Base-by-base conservation (phyloP, 2,888 invertebrate species). In the Imbricaverruca yamaguchii region DNA sequence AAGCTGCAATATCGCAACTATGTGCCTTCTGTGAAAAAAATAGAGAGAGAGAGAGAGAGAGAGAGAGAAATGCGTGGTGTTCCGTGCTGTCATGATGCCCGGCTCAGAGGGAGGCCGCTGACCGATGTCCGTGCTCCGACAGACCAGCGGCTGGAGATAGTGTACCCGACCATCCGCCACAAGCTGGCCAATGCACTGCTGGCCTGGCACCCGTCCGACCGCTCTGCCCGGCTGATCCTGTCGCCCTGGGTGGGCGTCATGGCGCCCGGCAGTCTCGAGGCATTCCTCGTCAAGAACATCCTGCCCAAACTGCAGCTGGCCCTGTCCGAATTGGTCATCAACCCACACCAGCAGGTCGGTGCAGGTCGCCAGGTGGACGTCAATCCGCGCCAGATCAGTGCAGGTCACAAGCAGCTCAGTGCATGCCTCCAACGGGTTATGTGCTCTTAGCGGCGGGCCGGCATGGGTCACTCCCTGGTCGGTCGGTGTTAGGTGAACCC, bases 181-280 rank as follows among this genome's bases (percentile, higher is more conserved):
- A 98, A 98, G 86, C 89, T 99, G 80, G 93, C 94, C 59, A 90
- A 91, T 65, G 98, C 98, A 18, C 89, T 99, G 83, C 90, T 91
- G n/a, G 93, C 93, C 81, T 99, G 98, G 98, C 94, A 96, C 88
- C 97, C 98, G 0, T 94, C 94, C 0, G 98, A 98, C 89, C 90
- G 92, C 67, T 98, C 98, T 0, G 98, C 98, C 0, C 91, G 94
- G 84, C 91, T 94, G 55, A 95, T 98, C 90, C 90, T 99, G 56
- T 91, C 92, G 81, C 98, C 98, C 0, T 99, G 99, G 99, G 88
- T 90, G 55, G 90, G 89, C 81, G 93, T 94, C 0, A 93, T 97
- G 86, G 89, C 92, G 79, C 91, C 91, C 82, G 92, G 91, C 21
- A 91, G 93, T 81, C 92, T 95, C 90, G 91, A 93, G 81, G 91